Conservation (phyloP, 2,888 invertebrate species). For the Lagria hirta region DNA sequence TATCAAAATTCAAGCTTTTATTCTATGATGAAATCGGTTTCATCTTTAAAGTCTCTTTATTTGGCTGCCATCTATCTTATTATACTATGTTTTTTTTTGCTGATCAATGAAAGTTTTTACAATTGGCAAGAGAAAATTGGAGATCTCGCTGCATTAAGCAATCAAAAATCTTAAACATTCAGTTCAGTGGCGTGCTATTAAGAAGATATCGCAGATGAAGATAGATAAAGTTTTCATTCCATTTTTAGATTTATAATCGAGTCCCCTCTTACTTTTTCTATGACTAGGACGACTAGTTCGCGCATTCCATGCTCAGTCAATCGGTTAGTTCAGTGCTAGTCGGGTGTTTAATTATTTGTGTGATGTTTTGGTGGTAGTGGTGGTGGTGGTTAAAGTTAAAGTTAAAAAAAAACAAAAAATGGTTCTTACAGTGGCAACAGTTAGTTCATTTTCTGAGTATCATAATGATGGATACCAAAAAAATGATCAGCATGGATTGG, state of each 20-base stretch:
- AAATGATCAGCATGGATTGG: constrained; percentile 40
- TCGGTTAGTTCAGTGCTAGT: constrained; percentile 3
- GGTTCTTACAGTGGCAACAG: constrained; percentile 49
- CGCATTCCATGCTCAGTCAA: constrained; percentile 20
- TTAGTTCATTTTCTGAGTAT: constrained; percentile 46
- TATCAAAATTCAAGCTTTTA: too few relatives aligned
- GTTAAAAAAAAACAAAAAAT: constrained; percentile 30
- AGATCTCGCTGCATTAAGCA: too few relatives aligned
- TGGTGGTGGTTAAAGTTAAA: constrained; percentile 25
- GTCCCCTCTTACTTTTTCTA: constrained; percentile 17
- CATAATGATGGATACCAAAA: constrained; percentile 41
- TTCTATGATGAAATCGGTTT: too few relatives aligned
- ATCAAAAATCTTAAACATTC: too few relatives aligned
- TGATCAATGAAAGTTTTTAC: neutral
- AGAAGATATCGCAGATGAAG: neutral
- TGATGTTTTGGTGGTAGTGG: constrained; percentile 16
- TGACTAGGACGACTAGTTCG: constrained; percentile 13
- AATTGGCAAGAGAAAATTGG: too few relatives aligned
- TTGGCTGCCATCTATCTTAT: too few relatives aligned
- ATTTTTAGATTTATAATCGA: too few relatives aligned
- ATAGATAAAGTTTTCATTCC: constrained; percentile 12
- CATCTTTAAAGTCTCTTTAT: too few relatives aligned
- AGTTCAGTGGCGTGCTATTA: constrained; percentile 13
- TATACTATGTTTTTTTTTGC: neutral
- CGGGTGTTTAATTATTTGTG: constrained; percentile 10